These are phyloP conservation scores for Leistus spinibarbis DNA, from an alignment of 2,888 invertebrate species.

Conservation along the genomic window DNA sequence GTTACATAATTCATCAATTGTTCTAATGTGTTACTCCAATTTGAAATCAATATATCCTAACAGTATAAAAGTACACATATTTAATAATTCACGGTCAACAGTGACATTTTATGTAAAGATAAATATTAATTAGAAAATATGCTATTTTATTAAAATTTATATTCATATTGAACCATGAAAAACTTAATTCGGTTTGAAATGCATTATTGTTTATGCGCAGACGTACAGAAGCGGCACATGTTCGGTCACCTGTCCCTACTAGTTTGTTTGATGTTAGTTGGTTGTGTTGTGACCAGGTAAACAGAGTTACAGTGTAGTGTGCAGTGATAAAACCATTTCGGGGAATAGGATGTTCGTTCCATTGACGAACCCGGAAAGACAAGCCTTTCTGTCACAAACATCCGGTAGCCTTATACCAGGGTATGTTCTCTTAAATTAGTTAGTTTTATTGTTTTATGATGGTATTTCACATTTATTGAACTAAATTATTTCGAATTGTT, in stretches of 20 bases:
- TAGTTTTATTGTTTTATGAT: neutral
- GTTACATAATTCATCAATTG: neutral
- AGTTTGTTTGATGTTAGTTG: conserved; percentile 1
- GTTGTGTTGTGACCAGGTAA: conserved; percentile 4
- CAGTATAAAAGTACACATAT: neutral
- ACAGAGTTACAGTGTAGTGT: conserved; percentile 4
- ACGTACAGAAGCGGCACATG: neutral
- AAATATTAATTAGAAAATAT: neutral
- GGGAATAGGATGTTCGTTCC: conserved; percentile 65
- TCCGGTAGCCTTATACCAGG: conserved; percentile 70
- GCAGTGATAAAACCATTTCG: neutral
- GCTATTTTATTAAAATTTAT: neutral
- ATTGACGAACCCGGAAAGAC: conserved; percentile 65
- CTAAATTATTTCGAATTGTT: neutral
- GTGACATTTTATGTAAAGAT: neutral
- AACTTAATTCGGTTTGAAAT: neutral
- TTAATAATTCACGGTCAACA: neutral
- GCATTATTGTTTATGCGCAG: neutral
- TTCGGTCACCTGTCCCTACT: neutral
- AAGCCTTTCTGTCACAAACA: conserved; percentile 64
- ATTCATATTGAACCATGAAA: neutral
- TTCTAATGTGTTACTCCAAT: neutral
- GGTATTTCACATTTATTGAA: neutral
- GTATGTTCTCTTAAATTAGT: conserved; percentile 56
- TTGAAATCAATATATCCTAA: neutral